Evolutionary conservation across 2,797 vertebrate genomes (phyloP), one percentile per base, ranked within the genome.

Genomic region (Protosalanx chinensis): DNA sequence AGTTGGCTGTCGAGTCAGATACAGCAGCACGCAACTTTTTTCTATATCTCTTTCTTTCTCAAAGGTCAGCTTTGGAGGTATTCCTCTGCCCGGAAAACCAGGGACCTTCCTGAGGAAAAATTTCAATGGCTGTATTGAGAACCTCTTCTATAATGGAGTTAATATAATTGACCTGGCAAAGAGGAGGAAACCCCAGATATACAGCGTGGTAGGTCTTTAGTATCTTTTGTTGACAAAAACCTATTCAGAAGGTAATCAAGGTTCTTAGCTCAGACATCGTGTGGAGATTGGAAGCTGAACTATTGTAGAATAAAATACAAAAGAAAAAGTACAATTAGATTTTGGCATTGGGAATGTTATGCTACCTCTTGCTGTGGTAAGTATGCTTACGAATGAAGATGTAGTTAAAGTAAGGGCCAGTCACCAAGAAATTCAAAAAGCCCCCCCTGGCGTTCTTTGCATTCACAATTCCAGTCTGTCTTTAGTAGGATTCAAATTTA

Each of bases 101-200:
- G 94, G 95, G 75, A 94, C 95, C 2, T 95, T 96, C 88, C 84
- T 94, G 82, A 95, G 93, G 88, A 96, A 93, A 83, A 96, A 98
- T 83, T 98, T 99, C 80, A 92, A 95, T 0, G 97, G 97, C 35
- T 99, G 97, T 86, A 92, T 98, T 71, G 97, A 99, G 84, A 98
- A 99, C 81, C 93, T 99, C 68, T 92, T 96, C 66, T 98, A 97
- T 86, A 98, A 96, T 0, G 93, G 94, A 77, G 87, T 97, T 70
- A 97, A 96, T 82, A 91, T 98, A 72, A 94, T 98, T 67, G 93
- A 96, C 82, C 87, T 98, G 79, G 96, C 95, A 41, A 97, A 97
- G 76, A 89, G 94, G 67, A 89, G 90, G 57, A 96, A 97, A 86
- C 94, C 94, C 78, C 97, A 97, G 86, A 97, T 97, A 88, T 93